Conservation (phyloP, 92 coral and sea anemone species). For the Plumapathes pennacea region DNA sequence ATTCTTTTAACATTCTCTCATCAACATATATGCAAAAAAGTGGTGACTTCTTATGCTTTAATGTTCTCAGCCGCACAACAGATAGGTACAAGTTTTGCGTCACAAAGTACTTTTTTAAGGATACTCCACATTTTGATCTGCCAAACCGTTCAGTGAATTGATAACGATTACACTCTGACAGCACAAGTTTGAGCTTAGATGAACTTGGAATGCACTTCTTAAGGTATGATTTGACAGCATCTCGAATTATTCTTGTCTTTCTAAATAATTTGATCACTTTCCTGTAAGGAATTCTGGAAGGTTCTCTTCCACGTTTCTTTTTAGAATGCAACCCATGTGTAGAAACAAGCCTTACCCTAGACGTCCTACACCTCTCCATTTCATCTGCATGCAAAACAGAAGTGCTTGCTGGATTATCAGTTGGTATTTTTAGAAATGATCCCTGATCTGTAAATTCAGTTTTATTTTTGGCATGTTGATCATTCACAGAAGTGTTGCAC, state of each 20-base stretch:
- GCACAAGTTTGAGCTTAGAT: constrained; percentile 4
- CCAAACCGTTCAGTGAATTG: constrained; percentile 2
- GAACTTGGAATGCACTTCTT: constrained; percentile 14
- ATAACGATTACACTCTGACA: constrained; percentile 2
- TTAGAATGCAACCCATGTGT: not conserved
- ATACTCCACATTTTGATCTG: not conserved
- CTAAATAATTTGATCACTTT: not conserved
- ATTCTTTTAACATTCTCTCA: constrained; percentile 7
- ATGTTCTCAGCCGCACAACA: constrained; percentile 11
- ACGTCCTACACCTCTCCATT: not conserved
- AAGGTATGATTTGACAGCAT: constrained; percentile 13
- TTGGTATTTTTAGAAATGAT: not conserved
- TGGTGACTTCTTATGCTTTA: constrained; percentile 13
- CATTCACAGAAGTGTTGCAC: not conserved
- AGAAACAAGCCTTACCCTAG: not conserved
- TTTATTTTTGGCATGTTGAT: not conserved
- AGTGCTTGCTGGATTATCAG: not conserved
- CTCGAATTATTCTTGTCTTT: constrained; percentile 3
- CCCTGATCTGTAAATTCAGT: not conserved
- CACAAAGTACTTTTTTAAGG: constrained; percentile 1
- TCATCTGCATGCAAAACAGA: constrained; percentile 1
- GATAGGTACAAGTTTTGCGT: constrained; percentile 1
- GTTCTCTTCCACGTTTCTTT: constrained; percentile 1
- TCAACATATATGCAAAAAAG: constrained; percentile 11
- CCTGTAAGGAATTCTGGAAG: constrained; percentile 6